Base-by-base conservation (phyloP, 2,888 invertebrate species). In the Hartigia nigra region DNA sequence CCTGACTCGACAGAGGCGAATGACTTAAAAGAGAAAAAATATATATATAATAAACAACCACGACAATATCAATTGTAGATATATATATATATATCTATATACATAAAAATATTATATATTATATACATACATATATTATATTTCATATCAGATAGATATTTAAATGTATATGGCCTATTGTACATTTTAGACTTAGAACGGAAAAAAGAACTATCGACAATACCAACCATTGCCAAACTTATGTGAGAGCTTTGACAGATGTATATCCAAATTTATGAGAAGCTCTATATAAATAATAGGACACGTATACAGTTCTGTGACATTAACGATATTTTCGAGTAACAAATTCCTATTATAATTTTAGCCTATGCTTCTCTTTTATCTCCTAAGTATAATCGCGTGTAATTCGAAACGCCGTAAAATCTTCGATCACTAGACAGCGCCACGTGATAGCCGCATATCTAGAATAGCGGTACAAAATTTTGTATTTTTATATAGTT, bases 401-500 rank as follows among this genome's bases (percentile, higher is more conserved):
- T 55, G 55, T 23, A 23, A 23, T 55, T 23, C 55, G 55, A 55
- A 55, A 55, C 9, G 23, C 55, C 55, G 23, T 23, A 55, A 55
- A 55, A 9, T 23, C 23, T 23, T 9, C 55, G 55, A 55, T 2
- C 23, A 5, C 9, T 55, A 55, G 23, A 23, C 9, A 39, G 23
- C 23, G 23, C 55, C 55, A 23, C 23, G 23, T 5, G 23, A 23
- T 9, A 23, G 9, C 55, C 55, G 55, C 55, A 31, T 72, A 72
- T 72, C 72, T 72, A 72, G 72, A 72, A 31, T 32, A 0, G 12
- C 34, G 72, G 12, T 32, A 32, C 2, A 23, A 72, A 31, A 89
- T 90, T 90, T 90, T 89, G 86, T 90, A 91, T 90, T 90, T 90
- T 90, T 90, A 90, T 90, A 90, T 90, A 90, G 90, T 90, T 88